Percentiles rank a stretch among this genome's conserved stretches.
Conservation (phyloP, 2,113 vertebrate species). For the Etia nguti region DNA sequence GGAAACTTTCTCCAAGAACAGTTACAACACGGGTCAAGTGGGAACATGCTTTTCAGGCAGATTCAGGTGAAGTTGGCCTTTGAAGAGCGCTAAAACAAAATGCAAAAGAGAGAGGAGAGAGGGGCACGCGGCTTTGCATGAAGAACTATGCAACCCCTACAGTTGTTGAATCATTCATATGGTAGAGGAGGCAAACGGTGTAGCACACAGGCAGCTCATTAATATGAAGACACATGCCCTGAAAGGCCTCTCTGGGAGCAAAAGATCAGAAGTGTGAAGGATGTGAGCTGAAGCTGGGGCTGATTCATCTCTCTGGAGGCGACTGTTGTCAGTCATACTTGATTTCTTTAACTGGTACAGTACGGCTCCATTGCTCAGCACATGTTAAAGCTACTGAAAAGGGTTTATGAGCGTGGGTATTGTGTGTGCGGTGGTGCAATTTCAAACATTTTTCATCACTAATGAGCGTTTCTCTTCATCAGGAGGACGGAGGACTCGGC, state of each 20-base stretch:
- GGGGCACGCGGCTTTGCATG: not conserved
- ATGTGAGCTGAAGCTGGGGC: not conserved
- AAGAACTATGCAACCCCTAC: not conserved
- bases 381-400: not conserved
- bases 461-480: not conserved
- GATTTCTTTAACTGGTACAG: not conserved
- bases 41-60: not conserved
- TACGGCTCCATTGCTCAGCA: not conserved
- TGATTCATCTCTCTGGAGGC: not conserved
- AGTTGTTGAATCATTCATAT: not conserved
- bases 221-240: not conserved
- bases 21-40: not conserved
- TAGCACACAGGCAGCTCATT: not conserved
- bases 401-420: not conserved
- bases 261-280: not conserved
- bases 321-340: not conserved
- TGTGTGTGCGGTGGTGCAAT: not conserved
- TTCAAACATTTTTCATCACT: not conserved
- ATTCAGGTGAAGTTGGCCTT: not conserved
- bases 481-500: conserved; percentile 84
- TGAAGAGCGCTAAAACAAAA: not conserved
- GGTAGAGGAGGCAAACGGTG: not conserved
- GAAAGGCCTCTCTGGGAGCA: not conserved
- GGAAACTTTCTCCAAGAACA: not conserved
- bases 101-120: not conserved